These are phyloP conservation scores for Phocoena phocoena DNA, from an alignment of 2,113 vertebrate genomes.

Conservation along the genomic window DNA sequence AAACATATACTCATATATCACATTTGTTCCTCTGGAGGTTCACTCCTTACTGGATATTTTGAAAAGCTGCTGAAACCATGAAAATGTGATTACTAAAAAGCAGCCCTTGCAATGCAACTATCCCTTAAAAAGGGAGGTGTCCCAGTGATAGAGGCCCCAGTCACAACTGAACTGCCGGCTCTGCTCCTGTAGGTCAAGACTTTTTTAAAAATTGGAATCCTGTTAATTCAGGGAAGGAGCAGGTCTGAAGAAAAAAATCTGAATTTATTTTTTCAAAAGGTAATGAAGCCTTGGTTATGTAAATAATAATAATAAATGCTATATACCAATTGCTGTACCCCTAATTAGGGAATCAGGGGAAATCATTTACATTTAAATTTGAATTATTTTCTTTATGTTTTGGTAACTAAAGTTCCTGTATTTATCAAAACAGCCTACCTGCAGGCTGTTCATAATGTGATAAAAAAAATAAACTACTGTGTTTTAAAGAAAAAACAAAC, in stretches of 20 bases:
- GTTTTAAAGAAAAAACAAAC: not conserved
- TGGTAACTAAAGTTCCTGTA: not conserved
- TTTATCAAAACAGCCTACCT: not conserved
- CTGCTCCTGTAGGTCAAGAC: not conserved
- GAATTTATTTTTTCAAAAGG: not conserved
- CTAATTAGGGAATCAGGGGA: not conserved
- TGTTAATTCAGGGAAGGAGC: not conserved
- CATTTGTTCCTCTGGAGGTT: not conserved
- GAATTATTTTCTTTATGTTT: not conserved
- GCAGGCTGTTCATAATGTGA: not conserved
- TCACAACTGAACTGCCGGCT: fast-evolving
- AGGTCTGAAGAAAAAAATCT: not conserved
- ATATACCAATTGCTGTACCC: not conserved
- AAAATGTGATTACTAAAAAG: not conserved
- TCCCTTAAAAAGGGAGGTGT: too few species aligned
- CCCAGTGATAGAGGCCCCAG: not conserved
- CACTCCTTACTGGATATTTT: not conserved
- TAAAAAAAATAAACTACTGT: not conserved
- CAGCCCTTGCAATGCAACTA: not conserved
- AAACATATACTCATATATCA: not conserved
- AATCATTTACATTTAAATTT: not conserved
- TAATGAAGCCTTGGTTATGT: not conserved
- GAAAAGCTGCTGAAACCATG: not conserved
- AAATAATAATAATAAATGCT: not conserved
- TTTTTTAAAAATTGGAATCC: not conserved